phyloP scores from a whole-genome alignment of 2,797 vertebrate species.

The Hypotaenidia philippensis region DNA sequence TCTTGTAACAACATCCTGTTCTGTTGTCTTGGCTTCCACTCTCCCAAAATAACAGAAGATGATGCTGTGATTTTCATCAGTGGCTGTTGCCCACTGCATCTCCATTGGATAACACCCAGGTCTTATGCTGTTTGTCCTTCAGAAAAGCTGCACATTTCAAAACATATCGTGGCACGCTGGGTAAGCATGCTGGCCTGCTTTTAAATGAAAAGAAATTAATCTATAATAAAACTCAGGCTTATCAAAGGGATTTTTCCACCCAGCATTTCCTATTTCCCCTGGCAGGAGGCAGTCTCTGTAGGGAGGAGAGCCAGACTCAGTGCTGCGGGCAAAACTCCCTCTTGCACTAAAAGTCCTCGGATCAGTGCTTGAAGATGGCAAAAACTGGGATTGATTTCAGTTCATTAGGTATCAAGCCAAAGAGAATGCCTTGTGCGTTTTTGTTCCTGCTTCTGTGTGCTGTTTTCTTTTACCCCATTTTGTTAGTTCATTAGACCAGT shows the following conservation, averaged over 20 bases:
- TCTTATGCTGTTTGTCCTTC: not conserved
- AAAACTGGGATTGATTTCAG: not conserved
- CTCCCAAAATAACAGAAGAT: not conserved
- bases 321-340: not conserved
- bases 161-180: fast-evolving
- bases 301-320: not conserved
- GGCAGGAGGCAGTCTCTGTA: not conserved
- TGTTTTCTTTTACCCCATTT: not conserved
- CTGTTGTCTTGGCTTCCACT: conserved; percentile 5
- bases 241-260: not conserved
- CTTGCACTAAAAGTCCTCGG: not conserved
- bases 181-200: not conserved
- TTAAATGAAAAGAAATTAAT: not conserved
- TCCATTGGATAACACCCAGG: fast-evolving
- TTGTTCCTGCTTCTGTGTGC: not conserved
- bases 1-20: conserved; percentile 26
- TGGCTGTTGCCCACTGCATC: not conserved
- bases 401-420: not conserved
- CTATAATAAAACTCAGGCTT: not conserved
- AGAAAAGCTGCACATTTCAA: not conserved
- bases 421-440: fast-evolving
- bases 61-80: not conserved
- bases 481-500: not conserved
- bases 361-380: not conserved
- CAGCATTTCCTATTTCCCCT: not conserved